Percentiles rank a stretch among this genome's conserved stretches.
Evolutionary conservation across 2,797 vertebrate species (phyloP).

Genomic region (Myotis planiceps): DNA sequence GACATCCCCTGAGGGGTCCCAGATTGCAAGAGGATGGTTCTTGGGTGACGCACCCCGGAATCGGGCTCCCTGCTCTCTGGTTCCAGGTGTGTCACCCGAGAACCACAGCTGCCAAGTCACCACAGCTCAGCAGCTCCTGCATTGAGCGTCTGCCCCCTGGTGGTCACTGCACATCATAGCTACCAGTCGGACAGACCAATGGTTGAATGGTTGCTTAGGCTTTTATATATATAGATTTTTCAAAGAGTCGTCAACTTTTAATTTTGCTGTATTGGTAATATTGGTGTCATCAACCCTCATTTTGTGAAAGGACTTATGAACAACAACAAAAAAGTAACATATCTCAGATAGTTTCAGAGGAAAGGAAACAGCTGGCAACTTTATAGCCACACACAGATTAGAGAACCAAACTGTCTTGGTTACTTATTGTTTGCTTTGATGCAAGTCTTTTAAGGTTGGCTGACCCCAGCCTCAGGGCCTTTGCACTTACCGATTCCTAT

Average conservation of each 20-base stretch:
- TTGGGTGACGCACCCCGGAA: too few species aligned
- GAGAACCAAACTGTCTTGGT: background rate
- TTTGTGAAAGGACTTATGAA: background rate
- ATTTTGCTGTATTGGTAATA: background rate
- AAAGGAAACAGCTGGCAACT: background rate
- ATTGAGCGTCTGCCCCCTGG: too few species aligned
- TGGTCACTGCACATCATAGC: too few species aligned
- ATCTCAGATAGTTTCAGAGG: background rate
- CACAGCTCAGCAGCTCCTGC: too few species aligned
- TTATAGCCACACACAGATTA: background rate
- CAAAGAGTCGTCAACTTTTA: background rate
- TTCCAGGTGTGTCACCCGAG: too few species aligned
- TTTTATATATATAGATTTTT: background rate
- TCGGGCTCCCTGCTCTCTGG: too few species aligned
- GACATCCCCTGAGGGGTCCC: too few species aligned
- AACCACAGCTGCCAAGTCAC: too few species aligned
- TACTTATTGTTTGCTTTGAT: background rate
- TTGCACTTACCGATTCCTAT: background rate
- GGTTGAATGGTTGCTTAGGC: too few species aligned
- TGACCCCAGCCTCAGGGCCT: background rate
- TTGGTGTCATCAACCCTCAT: background rate
- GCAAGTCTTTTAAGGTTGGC: background rate
- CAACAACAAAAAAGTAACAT: background rate
- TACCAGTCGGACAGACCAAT: too few species aligned
- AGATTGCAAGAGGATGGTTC: too few species aligned